Base-by-base conservation (phyloP, 2,888 invertebrate species). In the Eubasilissa splendida region DNA sequence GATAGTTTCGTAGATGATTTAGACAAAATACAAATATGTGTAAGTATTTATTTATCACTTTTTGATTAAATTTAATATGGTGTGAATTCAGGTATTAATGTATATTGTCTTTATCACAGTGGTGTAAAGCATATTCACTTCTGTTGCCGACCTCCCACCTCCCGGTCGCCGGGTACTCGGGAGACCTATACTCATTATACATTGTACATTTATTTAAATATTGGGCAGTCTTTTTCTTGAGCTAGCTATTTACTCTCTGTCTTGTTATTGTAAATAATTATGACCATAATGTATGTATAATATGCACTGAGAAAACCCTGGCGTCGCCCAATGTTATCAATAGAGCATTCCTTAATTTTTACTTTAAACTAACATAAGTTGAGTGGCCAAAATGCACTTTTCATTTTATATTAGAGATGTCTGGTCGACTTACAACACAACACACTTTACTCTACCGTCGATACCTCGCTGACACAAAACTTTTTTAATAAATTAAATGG, bases 61-160 rank as follows among this genome's bases (percentile, higher is more conserved):
- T 83, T 78, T 58, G 31, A 71, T 77, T 79, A 80, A 75, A 73
- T 77, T 81, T 80, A 83, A 74, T 76, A 80, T 83, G 82, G 80
- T 82, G 80, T 68, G 54, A 68, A 66, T 81, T 83, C 82, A 83
- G 83, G 82, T 83, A 83, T 82, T 83, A 60, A 75, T 79, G 83
- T 79, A 83, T 83, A 83, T 83, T 83, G 83, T 83, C 83, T 78
- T 81, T 84, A 84, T 84, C 83, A 84, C 83, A 84, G 83, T 84
- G 80, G 77, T 81, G 78, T 83, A 83, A 83, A 83, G 83, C 82
- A 83, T 83, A 68, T 76, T 80, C 79, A 80, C 60, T 14, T 63
- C 65, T 80, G 56, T 10, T 33, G 22, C 65, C 56, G 66, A 76
- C 54, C 52, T 31, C 42, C 42, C 7, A 76, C 54, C 52, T 31